Percentiles rank a stretch among this genome's conserved stretches.
Evolutionary conservation across 2,888 invertebrate species (phyloP).

Genomic region (Pyrochroa serraticornis): DNA sequence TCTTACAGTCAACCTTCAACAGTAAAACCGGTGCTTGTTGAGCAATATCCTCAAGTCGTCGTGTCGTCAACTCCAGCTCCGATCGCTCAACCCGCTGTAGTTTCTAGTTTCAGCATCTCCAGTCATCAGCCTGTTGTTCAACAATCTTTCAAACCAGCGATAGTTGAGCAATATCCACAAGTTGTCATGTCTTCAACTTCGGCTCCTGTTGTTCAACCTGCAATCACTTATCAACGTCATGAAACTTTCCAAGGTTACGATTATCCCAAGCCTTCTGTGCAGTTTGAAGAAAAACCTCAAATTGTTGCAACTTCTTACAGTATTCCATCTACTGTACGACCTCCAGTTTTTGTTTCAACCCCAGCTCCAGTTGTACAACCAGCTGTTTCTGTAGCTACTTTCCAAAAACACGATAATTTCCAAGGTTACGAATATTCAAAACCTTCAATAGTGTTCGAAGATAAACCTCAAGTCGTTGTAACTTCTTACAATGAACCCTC

Average conservation of each 20-base stretch:
- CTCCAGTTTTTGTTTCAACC: neutral
- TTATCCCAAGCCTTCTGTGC: slow-evolving; percentile 37
- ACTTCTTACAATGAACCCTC: slow-evolving; percentile 10
- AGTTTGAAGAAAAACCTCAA: slow-evolving; percentile 23
- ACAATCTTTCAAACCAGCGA: no score
- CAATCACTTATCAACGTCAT: no score
- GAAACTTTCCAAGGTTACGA: slow-evolving; percentile 9
- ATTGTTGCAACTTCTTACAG: neutral
- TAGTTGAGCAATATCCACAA: slow-evolving; percentile 32
- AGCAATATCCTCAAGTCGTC: slow-evolving; percentile 14
- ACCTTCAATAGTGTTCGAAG: slow-evolving; percentile 18
- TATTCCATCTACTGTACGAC: neutral
- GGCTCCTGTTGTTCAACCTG: no score
- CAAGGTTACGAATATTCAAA: slow-evolving; percentile 21
- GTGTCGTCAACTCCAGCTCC: slow-evolving; percentile 20
- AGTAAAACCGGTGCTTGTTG: slow-evolving; percentile 4
- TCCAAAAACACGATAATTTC: neutral
- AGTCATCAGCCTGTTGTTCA: neutral
- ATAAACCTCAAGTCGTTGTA: slow-evolving; percentile 6
- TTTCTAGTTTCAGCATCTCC: slow-evolving; percentile 15
- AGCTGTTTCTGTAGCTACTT: neutral
- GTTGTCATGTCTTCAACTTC: slow-evolving; percentile 18
- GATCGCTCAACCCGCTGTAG: slow-evolving; percentile 11
- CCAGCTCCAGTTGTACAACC: neutral
- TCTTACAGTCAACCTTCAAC: slow-evolving; percentile 19